Evolutionary conservation across 1,140 invertebrate genomes (phyloP).

Genomic region (Drosophila murphyi): DNA sequence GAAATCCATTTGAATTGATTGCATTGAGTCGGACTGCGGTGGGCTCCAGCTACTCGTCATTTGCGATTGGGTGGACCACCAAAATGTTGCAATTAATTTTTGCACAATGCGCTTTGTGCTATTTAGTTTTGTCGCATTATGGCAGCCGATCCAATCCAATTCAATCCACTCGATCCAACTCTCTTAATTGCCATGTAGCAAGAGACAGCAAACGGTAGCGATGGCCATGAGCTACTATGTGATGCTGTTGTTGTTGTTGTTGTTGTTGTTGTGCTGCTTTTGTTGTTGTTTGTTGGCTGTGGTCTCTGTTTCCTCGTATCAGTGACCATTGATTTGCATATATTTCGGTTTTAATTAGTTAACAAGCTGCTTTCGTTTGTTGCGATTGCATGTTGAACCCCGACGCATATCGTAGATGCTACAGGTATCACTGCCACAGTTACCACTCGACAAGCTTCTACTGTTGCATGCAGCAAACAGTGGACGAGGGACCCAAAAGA

Average conservation of each 20-base stretch:
- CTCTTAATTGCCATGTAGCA: conserved; percentile 61
- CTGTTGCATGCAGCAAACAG: conserved; percentile 60
- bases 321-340: conserved; percentile 80
- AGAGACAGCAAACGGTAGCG: conserved; percentile 25
- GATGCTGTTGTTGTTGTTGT: not conserved
- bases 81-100: conserved; percentile 83
- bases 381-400: conserved; percentile 82
- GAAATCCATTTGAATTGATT: conserved; percentile 81
- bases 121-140: conserved; percentile 75
- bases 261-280: not conserved
- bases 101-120: conserved; percentile 79
- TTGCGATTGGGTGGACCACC: conserved; percentile 52
- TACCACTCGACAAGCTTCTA: not conserved
- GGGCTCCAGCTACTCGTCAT: not conserved
- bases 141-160: conserved; percentile 38
- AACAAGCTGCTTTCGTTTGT: conserved; percentile 84
- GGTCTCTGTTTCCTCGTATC: conserved; percentile 36
- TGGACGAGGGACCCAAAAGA: not conserved
- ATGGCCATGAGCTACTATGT: conserved; percentile 14
- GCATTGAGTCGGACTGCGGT: conserved; percentile 39
- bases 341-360: conserved; percentile 84
- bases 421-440: conserved; percentile 37
- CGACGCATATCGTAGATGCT: conserved; percentile 81
- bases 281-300: not conserved
- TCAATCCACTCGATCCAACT: conserved; percentile 12